These are phyloP conservation scores for Ptyas mucosa DNA, from an alignment of 2,113 vertebrate genomes.

Conservation along the genomic window DNA sequence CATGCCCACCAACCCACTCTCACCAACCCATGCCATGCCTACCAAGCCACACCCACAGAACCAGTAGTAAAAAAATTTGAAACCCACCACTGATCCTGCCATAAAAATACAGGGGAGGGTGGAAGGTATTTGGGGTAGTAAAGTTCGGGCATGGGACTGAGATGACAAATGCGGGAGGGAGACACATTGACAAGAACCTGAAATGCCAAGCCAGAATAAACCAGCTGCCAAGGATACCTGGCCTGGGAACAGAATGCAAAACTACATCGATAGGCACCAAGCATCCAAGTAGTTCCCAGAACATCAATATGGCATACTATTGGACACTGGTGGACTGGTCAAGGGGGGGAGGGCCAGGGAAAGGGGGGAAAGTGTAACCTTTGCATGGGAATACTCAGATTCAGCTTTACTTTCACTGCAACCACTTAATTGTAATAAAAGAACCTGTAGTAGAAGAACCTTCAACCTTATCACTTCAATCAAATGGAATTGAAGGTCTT, in stretches of 20 bases:
- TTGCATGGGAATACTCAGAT: not conserved
- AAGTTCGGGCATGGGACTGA: not conserved
- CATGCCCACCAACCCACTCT: no score
- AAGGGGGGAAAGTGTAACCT: not conserved
- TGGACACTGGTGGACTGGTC: not conserved
- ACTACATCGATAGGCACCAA: not conserved
- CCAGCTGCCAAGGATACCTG: not conserved
- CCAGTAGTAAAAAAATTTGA: no score
- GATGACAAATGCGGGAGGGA: not conserved
- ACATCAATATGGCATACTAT: not conserved
- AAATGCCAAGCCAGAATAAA: not conserved
- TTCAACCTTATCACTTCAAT: not conserved
- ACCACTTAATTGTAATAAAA: not conserved
- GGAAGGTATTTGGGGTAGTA: not conserved
- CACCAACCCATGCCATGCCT: no score
- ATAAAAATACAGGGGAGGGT: not conserved
- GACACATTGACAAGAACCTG: not conserved
- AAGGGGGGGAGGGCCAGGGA: not conserved
- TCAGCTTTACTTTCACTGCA: not conserved
- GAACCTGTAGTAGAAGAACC: not conserved
- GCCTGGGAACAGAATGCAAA: not conserved
- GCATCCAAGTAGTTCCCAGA: not conserved
- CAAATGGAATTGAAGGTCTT: not conserved
- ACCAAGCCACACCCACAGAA: no score
- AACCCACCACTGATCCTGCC: not conserved